Evolutionary conservation across 2,888 invertebrate genomes (phyloP).

Genomic region (Phania funesta): DNA sequence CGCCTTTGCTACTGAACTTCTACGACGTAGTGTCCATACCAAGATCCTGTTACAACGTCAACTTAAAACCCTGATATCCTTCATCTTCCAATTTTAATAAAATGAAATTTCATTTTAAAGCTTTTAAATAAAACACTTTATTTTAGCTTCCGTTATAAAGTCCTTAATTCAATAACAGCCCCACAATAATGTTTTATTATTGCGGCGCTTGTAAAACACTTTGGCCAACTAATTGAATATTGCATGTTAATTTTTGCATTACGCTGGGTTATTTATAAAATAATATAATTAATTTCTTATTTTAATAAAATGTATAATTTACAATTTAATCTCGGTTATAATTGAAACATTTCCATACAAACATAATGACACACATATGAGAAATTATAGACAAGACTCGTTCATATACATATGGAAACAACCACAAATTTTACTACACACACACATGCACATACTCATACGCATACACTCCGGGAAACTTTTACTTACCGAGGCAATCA

Average conservation of each 20-base stretch:
- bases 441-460: not conserved
- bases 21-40: too few species aligned
- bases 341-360: constrained; percentile 62
- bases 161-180: not conserved
- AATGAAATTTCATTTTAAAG: not conserved
- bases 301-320: constrained; percentile 64
- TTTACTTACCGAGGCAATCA: constrained; percentile 12
- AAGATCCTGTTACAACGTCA: too few species aligned
- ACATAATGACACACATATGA: constrained; percentile 37
- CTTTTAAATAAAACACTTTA: not conserved
- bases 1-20: too few species aligned
- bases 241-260: constrained; percentile 50
- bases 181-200: not conserved
- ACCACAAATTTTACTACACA: constrained; percentile 1
- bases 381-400: constrained; percentile 28
- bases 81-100: too few species aligned
- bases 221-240: constrained; percentile 44
- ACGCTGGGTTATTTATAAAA: constrained; percentile 54
- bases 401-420: not conserved
- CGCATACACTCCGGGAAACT: not conserved
- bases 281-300: constrained; percentile 61
- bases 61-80: too few species aligned
- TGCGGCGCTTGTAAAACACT: constrained; percentile 15
- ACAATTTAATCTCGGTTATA: constrained; percentile 63
- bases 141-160: not conserved